These are phyloP conservation scores for Hydropsyche betteni DNA, from an alignment of 2,888 invertebrate genomes.

Conservation along the genomic window DNA sequence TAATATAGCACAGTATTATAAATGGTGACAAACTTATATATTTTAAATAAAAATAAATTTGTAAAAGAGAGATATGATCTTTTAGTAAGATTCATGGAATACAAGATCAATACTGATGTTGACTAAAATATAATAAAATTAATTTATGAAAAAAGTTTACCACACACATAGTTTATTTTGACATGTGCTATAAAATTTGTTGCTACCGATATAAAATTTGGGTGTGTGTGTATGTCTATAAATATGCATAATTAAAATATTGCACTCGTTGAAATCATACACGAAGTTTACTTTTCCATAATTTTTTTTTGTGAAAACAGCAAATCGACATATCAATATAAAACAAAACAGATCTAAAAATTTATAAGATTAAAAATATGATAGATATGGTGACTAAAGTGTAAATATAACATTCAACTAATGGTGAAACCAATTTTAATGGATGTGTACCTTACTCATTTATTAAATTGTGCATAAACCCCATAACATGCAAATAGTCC, in stretches of 20 bases:
- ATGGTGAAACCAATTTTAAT: slow-evolving; percentile 30
- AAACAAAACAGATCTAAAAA: not conserved
- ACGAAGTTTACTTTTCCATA: slow-evolving; percentile 2
- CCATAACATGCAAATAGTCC: slow-evolving; percentile 24
- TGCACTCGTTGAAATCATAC: slow-evolving; percentile 16
- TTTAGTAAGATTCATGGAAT: no score
- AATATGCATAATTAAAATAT: not conserved
- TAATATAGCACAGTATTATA: no score
- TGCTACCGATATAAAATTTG: not conserved
- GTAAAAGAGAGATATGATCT: no score
- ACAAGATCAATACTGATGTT: not conserved
- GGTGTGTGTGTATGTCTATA: not conserved
- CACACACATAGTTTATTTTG: not conserved
- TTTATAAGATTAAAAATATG: slow-evolving; percentile 9
- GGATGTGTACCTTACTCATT: slow-evolving; percentile 33
- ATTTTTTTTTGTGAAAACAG: slow-evolving; percentile 2
- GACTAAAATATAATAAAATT: not conserved
- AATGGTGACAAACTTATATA: no score
- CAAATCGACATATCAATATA: not conserved
- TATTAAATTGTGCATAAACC: slow-evolving; percentile 32
- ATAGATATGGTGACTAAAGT: slow-evolving; percentile 21
- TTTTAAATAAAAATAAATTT: no score
- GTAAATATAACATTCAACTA: slow-evolving; percentile 33
- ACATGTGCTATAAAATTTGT: not conserved
- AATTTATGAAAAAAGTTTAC: no score